These are phyloP conservation scores for Pseudomyrmex flavicornis DNA, from an alignment of 1,140 invertebrate species.

Conservation along the genomic window DNA sequence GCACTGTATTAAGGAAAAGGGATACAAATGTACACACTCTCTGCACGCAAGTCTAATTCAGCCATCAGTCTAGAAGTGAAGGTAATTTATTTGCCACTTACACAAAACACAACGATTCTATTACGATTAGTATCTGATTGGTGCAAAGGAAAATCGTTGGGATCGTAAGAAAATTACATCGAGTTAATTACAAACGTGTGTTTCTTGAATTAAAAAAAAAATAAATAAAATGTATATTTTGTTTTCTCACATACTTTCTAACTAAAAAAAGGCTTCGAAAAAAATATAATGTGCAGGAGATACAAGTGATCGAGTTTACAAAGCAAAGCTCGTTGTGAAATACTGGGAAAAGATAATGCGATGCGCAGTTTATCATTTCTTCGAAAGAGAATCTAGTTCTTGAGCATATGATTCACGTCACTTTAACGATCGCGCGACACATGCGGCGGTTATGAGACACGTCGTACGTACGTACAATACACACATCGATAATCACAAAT, in stretches of 20 bases:
- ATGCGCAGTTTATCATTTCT: constrained; percentile 52
- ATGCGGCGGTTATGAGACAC: neutral
- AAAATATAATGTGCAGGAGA: neutral
- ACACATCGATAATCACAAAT: constrained; percentile 32
- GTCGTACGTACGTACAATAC: constrained; percentile 5
- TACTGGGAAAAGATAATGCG: constrained; percentile 49
- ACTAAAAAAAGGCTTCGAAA: too few relatives aligned
- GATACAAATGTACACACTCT: constrained; percentile 48
- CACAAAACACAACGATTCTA: constrained; percentile 53
- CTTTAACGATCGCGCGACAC: constrained; percentile 6
- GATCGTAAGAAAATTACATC: constrained; percentile 7
- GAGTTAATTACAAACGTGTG: neutral
- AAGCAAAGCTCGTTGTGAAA: neutral
- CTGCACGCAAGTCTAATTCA: constrained; percentile 69
- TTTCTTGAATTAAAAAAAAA: neutral
- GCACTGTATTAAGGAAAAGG: constrained; percentile 57
- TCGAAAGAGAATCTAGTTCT: constrained; percentile 54
- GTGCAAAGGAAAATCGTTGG: neutral
- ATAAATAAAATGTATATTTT: constrained; percentile 8
- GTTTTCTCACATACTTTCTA: too few relatives aligned
- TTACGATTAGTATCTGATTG: neutral
- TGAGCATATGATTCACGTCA: constrained; percentile 33
- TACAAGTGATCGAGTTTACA: neutral
- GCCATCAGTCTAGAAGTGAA: constrained; percentile 52
- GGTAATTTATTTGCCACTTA: constrained; percentile 66